Conservation (phyloP, 2,888 invertebrate genomes). For the Acholoe squamosa region DNA sequence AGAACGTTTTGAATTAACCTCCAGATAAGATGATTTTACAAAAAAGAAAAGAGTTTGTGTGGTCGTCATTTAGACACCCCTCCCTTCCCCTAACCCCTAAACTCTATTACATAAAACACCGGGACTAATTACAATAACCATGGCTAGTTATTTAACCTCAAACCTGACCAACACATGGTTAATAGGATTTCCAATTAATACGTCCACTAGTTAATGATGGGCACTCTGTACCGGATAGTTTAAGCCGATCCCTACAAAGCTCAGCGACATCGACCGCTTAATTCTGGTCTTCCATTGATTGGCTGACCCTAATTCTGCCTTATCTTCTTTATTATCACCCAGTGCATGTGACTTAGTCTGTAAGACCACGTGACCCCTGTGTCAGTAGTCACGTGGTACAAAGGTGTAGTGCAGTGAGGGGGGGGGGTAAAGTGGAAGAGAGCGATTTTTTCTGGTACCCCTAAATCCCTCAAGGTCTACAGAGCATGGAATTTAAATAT, state of each 20-base stretch:
- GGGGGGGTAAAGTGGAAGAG: too few relatives aligned
- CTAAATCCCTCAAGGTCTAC: too few relatives aligned
- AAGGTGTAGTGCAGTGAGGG: too few relatives aligned
- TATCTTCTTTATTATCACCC: not conserved
- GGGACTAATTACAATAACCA: not conserved
- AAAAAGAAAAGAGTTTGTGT: too few relatives aligned
- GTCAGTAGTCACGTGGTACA: too few relatives aligned
- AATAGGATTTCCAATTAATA: constrained; percentile 32
- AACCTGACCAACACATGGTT: not conserved
- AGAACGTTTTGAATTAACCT: too few relatives aligned
- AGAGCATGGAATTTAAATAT: too few relatives aligned
- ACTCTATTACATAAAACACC: not conserved
- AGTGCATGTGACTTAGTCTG: not conserved
- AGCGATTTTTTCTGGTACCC: too few relatives aligned
- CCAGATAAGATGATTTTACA: too few relatives aligned
- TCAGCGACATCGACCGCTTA: not conserved
- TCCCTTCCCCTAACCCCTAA: not conserved
- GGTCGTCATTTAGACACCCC: too few relatives aligned
- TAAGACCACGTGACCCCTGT: too few relatives aligned
- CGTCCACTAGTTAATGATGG: not conserved
- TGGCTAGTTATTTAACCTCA: not conserved
- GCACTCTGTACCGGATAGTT: not conserved
- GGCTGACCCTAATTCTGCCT: not conserved
- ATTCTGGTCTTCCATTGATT: not conserved
- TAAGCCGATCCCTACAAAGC: not conserved